A percentile compares a stretch with the other conserved stretches of the same genome.
These are phyloP conservation scores for Vespertilio murinus DNA, from an alignment of 2,797 vertebrate genomes.

Conservation along the genomic window DNA sequence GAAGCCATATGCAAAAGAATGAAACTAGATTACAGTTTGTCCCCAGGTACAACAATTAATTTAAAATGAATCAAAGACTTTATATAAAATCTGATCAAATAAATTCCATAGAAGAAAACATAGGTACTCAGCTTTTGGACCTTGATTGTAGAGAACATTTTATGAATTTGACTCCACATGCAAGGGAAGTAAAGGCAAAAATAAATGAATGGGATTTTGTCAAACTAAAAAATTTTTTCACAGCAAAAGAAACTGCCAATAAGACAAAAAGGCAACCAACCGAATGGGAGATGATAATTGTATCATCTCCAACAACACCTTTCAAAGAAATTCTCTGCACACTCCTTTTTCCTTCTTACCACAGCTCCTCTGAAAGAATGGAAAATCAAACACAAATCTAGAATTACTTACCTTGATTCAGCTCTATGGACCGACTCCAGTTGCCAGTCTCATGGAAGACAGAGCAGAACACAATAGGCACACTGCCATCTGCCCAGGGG, in stretches of 20 bases:
- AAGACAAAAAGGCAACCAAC: background rate
- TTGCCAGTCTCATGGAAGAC: constrained; percentile 76
- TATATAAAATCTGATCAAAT: background rate
- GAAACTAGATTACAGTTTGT: background rate
- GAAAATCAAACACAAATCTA: no score
- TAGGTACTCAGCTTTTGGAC: background rate
- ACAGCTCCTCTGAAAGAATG: no score
- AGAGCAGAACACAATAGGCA: constrained; percentile 47
- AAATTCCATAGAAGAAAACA: background rate
- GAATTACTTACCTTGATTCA: background rate
- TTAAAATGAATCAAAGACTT: background rate
- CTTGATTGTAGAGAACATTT: background rate
- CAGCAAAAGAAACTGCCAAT: background rate
- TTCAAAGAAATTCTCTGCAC: no score
- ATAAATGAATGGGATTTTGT: background rate
- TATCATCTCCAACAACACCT: background rate
- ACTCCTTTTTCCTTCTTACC: no score
- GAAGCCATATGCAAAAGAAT: background rate
- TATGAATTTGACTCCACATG: background rate
- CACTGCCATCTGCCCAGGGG: rapidly evolving
- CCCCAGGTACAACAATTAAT: background rate
- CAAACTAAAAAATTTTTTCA: background rate
- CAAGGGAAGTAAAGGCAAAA: background rate
- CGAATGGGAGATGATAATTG: background rate
- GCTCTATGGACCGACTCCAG: background rate